These are phyloP conservation scores for Synanthedon andrenaeformis DNA, from an alignment of 2,888 invertebrate genomes.

Conservation along the genomic window DNA sequence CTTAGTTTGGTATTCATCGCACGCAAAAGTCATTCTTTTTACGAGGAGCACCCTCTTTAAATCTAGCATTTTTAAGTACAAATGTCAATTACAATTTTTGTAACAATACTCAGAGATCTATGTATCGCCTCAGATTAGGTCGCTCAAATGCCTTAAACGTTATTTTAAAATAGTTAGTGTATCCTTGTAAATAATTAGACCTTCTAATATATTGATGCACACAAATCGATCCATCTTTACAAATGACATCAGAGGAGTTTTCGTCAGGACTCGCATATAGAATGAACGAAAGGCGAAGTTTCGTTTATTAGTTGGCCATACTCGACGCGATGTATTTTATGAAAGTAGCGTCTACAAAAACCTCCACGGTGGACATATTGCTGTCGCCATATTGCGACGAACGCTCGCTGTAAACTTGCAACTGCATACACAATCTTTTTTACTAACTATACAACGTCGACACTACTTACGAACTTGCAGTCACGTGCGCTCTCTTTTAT, in stretches of 20 bases:
- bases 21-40: constrained; percentile 31
- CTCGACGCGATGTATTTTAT: constrained; percentile 34
- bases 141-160: no score
- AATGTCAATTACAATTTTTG: constrained; percentile 15
- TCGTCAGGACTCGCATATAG: constrained; percentile 56
- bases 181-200: no score
- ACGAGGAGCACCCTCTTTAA: constrained; percentile 16
- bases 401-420: constrained; percentile 51
- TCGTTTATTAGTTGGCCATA: constrained; percentile 57
- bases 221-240: constrained; percentile 21
- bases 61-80: constrained; percentile 20
- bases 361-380: constrained; percentile 55
- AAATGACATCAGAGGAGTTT: constrained; percentile 35
- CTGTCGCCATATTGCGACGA: constrained; percentile 42
- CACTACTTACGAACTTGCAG: constrained; percentile 22
- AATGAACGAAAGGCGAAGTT: constrained; percentile 59
- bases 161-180: no score
- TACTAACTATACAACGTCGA: constrained; percentile 11
- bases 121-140: no score
- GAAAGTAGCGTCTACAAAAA: constrained; percentile 62
- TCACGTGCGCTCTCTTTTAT: constrained; percentile 32
- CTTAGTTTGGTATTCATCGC: constrained; percentile 32
- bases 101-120: not conserved
- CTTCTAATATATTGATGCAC: not conserved
- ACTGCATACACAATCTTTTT: constrained; percentile 48